These are phyloP conservation scores for Zootoca vivipara DNA, from an alignment of 2,113 vertebrate genomes.

Conservation along the genomic window DNA sequence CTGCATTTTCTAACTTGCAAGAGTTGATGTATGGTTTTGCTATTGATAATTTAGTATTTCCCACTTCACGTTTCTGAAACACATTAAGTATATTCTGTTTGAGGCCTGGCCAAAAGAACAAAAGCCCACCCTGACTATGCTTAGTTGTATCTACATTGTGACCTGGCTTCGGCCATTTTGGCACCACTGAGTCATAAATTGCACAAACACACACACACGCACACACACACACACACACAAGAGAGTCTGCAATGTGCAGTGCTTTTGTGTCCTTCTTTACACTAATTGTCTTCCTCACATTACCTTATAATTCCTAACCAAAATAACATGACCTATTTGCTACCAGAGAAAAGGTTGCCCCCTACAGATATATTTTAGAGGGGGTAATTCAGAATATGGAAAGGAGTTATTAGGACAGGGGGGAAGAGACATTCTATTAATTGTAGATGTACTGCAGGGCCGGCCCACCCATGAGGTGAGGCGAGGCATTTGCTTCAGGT, in stretches of 20 bases:
- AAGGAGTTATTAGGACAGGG: not conserved
- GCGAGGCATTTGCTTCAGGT: too few relatives aligned
- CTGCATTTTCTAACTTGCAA: not conserved
- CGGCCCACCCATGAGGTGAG: too few relatives aligned
- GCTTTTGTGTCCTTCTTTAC: not conserved
- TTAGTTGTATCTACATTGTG: not conserved
- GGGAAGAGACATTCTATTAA: not conserved
- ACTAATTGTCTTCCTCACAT: too few relatives aligned
- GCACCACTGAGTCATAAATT: not conserved
- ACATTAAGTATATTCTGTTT: not conserved
- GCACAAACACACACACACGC: too few relatives aligned
- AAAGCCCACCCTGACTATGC: not conserved
- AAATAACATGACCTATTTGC: not conserved
- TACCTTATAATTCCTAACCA: not conserved
- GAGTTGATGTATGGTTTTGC: not conserved
- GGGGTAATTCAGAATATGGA: not conserved
- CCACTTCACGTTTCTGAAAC: not conserved
- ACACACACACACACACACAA: too few relatives aligned
- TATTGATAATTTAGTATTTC: conserved; percentile 12
- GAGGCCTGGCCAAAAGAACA: not conserved
- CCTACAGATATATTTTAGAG: not conserved
- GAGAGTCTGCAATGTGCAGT: not conserved
- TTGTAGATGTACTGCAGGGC: too few relatives aligned
- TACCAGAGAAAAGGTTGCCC: not conserved
- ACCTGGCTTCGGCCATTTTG: not conserved